phyloP scores from a whole-genome alignment of 2,113 vertebrate genomes.

The Macrotis lagotis region DNA sequence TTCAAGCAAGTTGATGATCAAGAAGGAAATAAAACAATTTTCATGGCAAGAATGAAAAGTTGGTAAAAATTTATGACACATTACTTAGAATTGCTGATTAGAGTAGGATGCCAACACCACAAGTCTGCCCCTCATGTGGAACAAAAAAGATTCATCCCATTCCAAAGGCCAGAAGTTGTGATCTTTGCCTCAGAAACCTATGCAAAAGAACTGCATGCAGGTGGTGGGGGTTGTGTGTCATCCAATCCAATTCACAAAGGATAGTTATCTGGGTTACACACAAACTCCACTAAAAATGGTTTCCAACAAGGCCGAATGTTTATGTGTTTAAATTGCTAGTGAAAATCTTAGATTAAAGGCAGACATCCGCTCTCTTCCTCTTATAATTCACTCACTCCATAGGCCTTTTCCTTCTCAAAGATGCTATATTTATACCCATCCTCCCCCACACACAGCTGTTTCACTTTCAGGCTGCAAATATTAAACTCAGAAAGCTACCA shows the following conservation, averaged over 20 bases:
- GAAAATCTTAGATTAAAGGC: conserved; percentile 17
- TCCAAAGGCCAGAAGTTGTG: neutral
- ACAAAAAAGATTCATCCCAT: neutral
- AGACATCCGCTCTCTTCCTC: conserved; percentile 42
- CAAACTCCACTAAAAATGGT: neutral
- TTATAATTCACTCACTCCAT: conserved; percentile 30
- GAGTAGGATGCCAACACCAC: too few relatives aligned
- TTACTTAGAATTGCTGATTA: neutral
- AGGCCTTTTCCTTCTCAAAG: conserved; percentile 29
- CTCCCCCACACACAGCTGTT: conserved; percentile 82
- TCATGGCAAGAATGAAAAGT: neutral
- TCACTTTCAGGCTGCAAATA: conserved; percentile 71
- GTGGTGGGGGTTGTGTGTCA: neutral
- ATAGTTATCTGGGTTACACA: neutral
- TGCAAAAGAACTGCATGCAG: neutral
- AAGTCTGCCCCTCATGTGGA: too few relatives aligned
- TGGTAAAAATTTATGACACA: neutral
- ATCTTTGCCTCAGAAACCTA: neutral
- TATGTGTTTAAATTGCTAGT: conserved; percentile 25
- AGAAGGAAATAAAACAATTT: neutral
- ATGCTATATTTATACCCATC: conserved; percentile 68
- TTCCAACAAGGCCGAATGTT: conserved; percentile 9
- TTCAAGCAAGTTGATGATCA: neutral
- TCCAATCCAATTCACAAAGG: neutral
- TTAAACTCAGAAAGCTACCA: conserved; percentile 34